Conservation (phyloP, 2,888 invertebrate species). For the Fissipunctia ypsillon region DNA sequence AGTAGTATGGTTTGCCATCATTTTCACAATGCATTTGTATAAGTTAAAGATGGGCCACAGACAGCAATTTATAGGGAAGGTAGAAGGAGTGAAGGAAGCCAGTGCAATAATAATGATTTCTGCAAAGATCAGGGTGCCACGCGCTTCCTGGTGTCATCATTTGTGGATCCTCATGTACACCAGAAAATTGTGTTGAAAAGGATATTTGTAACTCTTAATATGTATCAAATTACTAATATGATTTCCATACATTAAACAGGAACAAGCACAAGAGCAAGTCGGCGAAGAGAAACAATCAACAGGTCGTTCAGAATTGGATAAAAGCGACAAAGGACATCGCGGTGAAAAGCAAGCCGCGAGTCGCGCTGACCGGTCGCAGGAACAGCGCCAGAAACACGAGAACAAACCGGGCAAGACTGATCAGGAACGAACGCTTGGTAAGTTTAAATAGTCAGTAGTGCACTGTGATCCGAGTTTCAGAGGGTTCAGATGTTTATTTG, state of each 20-base stretch:
- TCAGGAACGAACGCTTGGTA: constrained; percentile 93
- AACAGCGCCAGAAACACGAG: constrained; percentile 87
- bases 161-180: not conserved
- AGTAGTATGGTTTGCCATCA: no score
- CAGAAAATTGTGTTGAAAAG: not conserved
- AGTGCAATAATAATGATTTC: not conserved
- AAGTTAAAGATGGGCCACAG: not conserved
- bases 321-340: constrained; percentile 93
- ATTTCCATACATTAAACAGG: constrained; percentile 74
- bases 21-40: not conserved
- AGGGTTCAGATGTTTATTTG: not conserved
- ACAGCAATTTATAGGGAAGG: not conserved
- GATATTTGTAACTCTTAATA: not conserved
- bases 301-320: constrained; percentile 94
- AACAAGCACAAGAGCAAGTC: constrained; percentile 91
- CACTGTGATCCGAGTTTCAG: not conserved
- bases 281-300: constrained; percentile 92
- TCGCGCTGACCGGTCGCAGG: constrained; percentile 81
- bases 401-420: constrained; percentile 94
- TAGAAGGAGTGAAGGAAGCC: not conserved
- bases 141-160: not conserved
- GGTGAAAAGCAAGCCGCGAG: constrained; percentile 86
- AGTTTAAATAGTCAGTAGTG: constrained; percentile 22
- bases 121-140: no score
- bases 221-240: not conserved